Evolutionary conservation across 2,888 invertebrate species (phyloP).

Genomic region (Euzetes globulus): DNA sequence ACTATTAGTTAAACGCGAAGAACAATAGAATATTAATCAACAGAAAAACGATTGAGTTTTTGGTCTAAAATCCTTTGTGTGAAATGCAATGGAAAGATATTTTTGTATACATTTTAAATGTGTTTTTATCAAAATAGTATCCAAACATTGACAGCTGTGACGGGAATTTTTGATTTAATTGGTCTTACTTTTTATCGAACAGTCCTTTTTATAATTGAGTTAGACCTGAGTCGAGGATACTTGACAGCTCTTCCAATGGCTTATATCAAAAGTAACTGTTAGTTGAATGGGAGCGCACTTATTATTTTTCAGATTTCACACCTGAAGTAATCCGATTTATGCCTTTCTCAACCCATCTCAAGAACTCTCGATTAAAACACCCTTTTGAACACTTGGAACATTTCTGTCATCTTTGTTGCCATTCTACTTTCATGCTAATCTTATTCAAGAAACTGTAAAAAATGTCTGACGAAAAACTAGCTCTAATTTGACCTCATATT

Average conservation of each 20-base stretch:
- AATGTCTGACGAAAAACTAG: not conserved
- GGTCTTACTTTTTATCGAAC: not conserved
- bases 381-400: not conserved
- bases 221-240: not conserved
- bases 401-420: not conserved
- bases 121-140: not conserved
- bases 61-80: too few species aligned
- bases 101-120: too few species aligned
- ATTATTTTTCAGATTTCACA: constrained; percentile 21
- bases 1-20: too few species aligned
- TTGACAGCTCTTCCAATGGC: constrained; percentile 11
- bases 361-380: not conserved
- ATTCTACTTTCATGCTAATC: not conserved
- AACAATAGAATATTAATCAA: too few species aligned
- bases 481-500: too few species aligned
- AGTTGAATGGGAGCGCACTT: constrained; percentile 15
- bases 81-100: too few species aligned
- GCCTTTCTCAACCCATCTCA: constrained; percentile 14
- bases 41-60: too few species aligned
- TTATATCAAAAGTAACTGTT: not conserved
- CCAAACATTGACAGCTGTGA: not conserved
- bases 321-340: constrained; percentile 29
- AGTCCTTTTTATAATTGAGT: constrained; percentile 6
- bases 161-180: not conserved
- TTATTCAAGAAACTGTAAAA: not conserved